phyloP scores from a whole-genome alignment of 2,113 vertebrate genomes.

The Galbula dea region DNA sequence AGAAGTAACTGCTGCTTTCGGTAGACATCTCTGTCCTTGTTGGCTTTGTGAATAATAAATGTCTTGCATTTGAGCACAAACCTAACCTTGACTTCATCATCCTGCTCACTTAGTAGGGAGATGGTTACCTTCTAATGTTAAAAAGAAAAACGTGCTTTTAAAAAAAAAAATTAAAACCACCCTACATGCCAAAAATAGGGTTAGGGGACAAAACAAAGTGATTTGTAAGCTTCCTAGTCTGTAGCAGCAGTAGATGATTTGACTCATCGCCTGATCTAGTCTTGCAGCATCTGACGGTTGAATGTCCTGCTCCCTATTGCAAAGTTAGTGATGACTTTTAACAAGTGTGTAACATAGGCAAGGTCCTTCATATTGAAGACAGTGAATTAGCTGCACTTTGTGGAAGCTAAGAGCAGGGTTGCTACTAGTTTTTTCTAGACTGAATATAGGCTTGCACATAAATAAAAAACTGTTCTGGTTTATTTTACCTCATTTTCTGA shows the following conservation, averaged over 20 bases:
- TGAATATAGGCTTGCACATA: conserved; percentile 46
- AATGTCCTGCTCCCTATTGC: not conserved
- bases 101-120: not conserved
- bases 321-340: not conserved
- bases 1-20: not conserved
- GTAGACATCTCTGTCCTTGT: not conserved
- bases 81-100: not conserved
- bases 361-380: conserved; percentile 77
- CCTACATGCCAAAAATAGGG: not conserved
- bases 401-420: conserved; percentile 30
- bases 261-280: not conserved
- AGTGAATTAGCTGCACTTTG: conserved; percentile 10
- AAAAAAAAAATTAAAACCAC: not conserved
- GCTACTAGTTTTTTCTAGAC: conserved; percentile 31
- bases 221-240: not conserved
- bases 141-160: conserved; percentile 15
- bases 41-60: not conserved
- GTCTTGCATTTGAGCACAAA: not conserved
- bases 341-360: not conserved
- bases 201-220: not conserved
- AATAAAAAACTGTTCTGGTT: conserved; percentile 21
- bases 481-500: conserved; percentile 53
- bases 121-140: not conserved
- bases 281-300: not conserved
- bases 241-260: not conserved